These are phyloP conservation scores for Diabrotica undecimpunctata DNA, from an alignment of 1,140 invertebrate genomes.

Conservation along the genomic window DNA sequence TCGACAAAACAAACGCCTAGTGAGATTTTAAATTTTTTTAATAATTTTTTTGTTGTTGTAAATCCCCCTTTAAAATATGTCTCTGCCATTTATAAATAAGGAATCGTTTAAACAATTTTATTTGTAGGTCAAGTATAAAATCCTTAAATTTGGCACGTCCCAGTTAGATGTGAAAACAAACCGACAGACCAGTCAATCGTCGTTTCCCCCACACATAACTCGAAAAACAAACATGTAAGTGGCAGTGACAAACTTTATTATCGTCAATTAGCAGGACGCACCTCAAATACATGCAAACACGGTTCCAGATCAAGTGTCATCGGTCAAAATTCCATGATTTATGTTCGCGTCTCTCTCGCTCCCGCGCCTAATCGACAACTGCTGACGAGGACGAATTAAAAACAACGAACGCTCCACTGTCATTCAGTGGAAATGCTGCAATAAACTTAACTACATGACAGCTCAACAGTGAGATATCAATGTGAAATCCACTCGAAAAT, in stretches of 20 bases:
- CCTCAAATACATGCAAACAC: not conserved
- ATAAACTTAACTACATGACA: conserved; percentile 1
- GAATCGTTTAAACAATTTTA: no score
- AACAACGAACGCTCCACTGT: not conserved
- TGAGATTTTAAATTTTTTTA: no score
- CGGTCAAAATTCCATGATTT: not conserved
- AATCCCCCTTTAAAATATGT: no score
- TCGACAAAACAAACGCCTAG: no score
- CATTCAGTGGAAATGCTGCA: conserved; percentile 1
- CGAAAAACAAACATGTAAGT: not conserved
- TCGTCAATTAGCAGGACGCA: not conserved
- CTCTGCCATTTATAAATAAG: no score
- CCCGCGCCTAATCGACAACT: not conserved
- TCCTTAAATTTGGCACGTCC: no score
- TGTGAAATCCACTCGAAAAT: not conserved
- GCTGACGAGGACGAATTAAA: conserved; percentile 2
- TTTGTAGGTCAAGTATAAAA: no score
- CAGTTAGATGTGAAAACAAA: no score
- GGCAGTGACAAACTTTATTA: not conserved
- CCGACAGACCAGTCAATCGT: no score
- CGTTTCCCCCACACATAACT: no score
- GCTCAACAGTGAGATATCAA: not conserved
- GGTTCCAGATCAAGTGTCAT: not conserved
- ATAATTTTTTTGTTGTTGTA: no score
- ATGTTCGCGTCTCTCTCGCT: not conserved